A percentile compares a stretch with the other conserved stretches of the same genome.
phyloP scores from a whole-genome alignment of 2,113 vertebrate species.

The Malurus cyaneus region DNA sequence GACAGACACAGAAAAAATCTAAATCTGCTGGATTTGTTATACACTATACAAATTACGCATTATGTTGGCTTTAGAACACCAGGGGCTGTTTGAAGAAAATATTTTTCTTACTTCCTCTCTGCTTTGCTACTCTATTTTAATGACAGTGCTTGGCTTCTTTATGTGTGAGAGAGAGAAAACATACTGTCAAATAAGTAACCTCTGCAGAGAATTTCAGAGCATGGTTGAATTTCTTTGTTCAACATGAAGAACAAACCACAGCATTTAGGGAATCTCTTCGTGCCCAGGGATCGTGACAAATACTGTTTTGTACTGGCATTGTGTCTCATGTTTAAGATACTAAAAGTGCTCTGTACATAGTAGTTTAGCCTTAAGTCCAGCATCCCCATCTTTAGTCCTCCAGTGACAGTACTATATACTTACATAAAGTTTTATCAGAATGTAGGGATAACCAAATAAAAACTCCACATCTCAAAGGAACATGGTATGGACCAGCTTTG shows the following conservation, averaged over 20 bases:
- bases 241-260: neutral
- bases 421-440: neutral
- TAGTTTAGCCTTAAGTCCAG: neutral
- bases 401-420: neutral
- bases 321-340: neutral
- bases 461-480: neutral
- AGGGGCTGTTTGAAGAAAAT: neutral
- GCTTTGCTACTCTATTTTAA: conserved; percentile 2
- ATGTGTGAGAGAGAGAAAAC: neutral
- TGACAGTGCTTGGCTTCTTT: neutral
- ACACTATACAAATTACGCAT: neutral
- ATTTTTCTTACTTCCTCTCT: neutral
- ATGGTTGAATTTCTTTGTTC: neutral
- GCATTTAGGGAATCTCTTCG: neutral
- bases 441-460: neutral
- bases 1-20: conserved; percentile 25
- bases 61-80: conserved; percentile 33
- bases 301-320: neutral
- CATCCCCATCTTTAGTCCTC: neutral
- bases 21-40: conserved; percentile 34
- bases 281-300: neutral
- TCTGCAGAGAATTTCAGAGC: neutral
- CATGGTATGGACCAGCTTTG: neutral
- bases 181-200: neutral
- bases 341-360: neutral